Evolutionary conservation across 2,113 vertebrate species (phyloP).

Genomic region (Rousettus leschenaultii): DNA sequence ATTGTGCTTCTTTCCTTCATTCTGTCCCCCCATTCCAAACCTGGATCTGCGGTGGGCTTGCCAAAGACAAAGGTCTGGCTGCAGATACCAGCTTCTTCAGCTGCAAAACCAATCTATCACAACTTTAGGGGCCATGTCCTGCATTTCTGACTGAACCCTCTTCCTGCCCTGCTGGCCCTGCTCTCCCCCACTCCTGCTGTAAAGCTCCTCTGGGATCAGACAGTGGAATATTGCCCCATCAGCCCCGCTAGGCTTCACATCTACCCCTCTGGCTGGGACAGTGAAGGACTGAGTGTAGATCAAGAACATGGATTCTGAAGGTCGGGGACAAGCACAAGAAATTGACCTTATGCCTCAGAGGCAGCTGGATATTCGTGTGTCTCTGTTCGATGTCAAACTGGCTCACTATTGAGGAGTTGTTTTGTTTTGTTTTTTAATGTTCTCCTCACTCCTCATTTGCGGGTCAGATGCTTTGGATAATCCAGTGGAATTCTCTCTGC

Average conservation of each 20-base stretch:
- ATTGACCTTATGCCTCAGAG: conserved; percentile 67
- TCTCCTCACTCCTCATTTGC: conserved; percentile 67
- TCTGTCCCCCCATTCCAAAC: background rate
- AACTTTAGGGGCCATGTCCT: background rate
- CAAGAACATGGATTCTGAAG: conserved; percentile 26
- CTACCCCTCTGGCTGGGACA: background rate
- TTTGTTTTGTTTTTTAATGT: background rate
- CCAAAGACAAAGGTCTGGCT: background rate
- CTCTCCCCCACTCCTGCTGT: background rate
- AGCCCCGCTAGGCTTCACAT: background rate
- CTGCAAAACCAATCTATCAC: background rate
- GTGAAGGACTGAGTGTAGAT: background rate
- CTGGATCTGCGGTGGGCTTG: background rate
- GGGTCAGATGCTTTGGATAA: conserved; percentile 69
- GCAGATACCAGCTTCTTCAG: background rate
- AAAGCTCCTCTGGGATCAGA: background rate
- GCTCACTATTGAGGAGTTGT: conserved; percentile 52
- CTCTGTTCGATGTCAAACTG: conserved; percentile 50
- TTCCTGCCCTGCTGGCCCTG: background rate
- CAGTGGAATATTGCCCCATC: background rate
- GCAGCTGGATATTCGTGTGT: conserved; percentile 52
- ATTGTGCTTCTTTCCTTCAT: background rate
- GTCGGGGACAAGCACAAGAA: conserved; percentile 44
- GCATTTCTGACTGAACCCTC: background rate
- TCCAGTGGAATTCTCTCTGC: conserved; percentile 73